Evolutionary conservation across 1,140 invertebrate genomes (phyloP).

Genomic region (Zaprionus kolodkinae): DNA sequence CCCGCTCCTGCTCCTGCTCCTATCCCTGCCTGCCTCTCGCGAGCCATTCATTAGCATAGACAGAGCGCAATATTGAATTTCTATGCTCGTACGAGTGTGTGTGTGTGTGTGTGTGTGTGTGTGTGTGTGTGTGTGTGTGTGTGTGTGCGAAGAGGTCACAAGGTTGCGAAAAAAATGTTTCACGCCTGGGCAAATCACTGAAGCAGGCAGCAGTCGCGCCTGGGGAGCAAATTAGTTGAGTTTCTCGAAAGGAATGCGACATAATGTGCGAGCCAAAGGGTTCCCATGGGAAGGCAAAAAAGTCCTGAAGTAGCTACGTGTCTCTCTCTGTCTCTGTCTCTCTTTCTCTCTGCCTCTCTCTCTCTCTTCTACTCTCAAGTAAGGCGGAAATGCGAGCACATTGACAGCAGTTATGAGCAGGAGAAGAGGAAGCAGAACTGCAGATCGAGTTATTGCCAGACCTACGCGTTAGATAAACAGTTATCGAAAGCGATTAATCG

Average conservation of each 20-base stretch:
- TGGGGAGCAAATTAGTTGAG: slow-evolving; percentile 79
- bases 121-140: slow-evolving; percentile 6
- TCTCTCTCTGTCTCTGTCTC: not conserved
- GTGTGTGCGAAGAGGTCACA: slow-evolving; percentile 51
- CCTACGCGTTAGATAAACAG: not conserved
- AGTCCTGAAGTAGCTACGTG: slow-evolving; percentile 42
- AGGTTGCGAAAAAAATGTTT: slow-evolving; percentile 79
- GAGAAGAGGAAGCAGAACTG: not conserved
- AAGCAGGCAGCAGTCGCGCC: slow-evolving; percentile 49
- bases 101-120: not conserved
- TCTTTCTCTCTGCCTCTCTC: slow-evolving; percentile 62
- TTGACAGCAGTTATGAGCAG: slow-evolving; percentile 52
- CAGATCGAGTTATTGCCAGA: not conserved
- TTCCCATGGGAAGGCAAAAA: slow-evolving; percentile 14
- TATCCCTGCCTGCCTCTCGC: slow-evolving; percentile 14
- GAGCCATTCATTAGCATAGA: slow-evolving; percentile 79
- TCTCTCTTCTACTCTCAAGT: not conserved
- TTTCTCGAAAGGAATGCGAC: slow-evolving; percentile 66
- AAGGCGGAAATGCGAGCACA: slow-evolving; percentile 45
- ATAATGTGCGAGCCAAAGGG: slow-evolving; percentile 64
- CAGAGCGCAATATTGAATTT: slow-evolving; percentile 78
- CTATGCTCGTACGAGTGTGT: slow-evolving; percentile 49
- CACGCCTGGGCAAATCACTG: slow-evolving; percentile 56
- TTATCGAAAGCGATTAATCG: not conserved
- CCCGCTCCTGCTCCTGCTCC: too few relatives aligned